phyloP scores from a whole-genome alignment of 2,113 vertebrate genomes.

The Neolamprologus caudopunctatus region DNA sequence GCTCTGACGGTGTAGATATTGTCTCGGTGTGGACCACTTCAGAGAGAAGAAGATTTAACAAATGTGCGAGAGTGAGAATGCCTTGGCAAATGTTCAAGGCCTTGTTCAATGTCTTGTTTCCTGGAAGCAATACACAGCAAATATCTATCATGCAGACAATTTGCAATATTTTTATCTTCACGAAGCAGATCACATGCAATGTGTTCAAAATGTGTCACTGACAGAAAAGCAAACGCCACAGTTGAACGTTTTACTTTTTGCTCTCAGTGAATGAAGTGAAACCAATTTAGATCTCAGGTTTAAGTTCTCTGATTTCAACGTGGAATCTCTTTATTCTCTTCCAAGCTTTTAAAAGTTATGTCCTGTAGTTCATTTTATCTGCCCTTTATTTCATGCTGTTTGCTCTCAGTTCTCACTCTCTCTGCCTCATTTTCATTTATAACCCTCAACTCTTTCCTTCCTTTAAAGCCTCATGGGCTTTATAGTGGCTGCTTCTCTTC shows the following conservation, averaged over 20 bases:
- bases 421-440: background rate
- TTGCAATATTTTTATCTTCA: background rate
- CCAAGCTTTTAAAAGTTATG: background rate
- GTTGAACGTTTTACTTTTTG: background rate
- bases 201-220: background rate
- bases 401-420: background rate
- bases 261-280: background rate
- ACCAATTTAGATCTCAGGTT: background rate
- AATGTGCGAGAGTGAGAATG: background rate
- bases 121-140: background rate
- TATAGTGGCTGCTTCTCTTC: conserved; percentile 23
- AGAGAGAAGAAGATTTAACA: background rate
- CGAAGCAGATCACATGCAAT: background rate
- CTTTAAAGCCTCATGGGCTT: conserved; percentile 6
- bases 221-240: background rate
- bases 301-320: background rate
- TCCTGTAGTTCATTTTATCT: background rate
- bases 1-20: background rate
- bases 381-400: background rate
- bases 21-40: background rate
- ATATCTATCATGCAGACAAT: background rate
- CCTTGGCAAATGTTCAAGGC: conserved; percentile 18
- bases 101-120: background rate
- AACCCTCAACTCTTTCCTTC: conserved; percentile 11
- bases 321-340: background rate